Evolutionary conservation across 1,140 invertebrate genomes (phyloP), one percentile per base, ranked within the genome.

Genomic region (Magallana angulata): DNA sequence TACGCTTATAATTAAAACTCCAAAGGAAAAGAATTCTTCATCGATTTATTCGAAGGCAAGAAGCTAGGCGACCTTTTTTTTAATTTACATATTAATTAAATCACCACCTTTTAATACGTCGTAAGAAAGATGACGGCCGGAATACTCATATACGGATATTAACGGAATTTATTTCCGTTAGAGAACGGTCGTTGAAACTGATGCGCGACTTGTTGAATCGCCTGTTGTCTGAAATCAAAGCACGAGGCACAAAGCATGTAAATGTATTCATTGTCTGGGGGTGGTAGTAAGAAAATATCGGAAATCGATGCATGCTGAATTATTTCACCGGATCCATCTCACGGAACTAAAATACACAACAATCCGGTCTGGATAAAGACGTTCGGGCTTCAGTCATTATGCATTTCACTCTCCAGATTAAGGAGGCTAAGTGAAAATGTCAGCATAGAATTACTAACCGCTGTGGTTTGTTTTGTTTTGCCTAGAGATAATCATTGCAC

Each of bases 151-250:
- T 16, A 16, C 60, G 60, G 60, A 64, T 64, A 64, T 64, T 64
- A 64, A 64, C 60, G 60, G 60, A 64, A 64, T 64, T 64, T 64
- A 64, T 64, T 64, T 64, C 60, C 60, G 16, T 64, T 64, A 18
- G 7, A 64, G 18, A 64, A 5, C 6, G 60, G 6, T 62, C n/a
- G 7, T 64, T 14, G 18, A 64, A 64, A 16, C 60, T n/a, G 60
- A n/a, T 18, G 14, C 60, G 14, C 16, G 16, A 64, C n/a, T 14
- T 64, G 60, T 64, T 64, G 60, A 64, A 64, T 18, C 60, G 18
- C 1, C 18, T 14, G 14, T 7, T 18, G 18, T 64, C 60, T 64
- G 60, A n/a, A 18, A 64, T n/a, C 7, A 18, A 7, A 14, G 12
- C 60, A 64, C 18, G 36, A 5, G 8, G 60, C n/a, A 6, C 12